Conservation (phyloP, 2,797 vertebrate genomes). For the Mycteria americana region DNA sequence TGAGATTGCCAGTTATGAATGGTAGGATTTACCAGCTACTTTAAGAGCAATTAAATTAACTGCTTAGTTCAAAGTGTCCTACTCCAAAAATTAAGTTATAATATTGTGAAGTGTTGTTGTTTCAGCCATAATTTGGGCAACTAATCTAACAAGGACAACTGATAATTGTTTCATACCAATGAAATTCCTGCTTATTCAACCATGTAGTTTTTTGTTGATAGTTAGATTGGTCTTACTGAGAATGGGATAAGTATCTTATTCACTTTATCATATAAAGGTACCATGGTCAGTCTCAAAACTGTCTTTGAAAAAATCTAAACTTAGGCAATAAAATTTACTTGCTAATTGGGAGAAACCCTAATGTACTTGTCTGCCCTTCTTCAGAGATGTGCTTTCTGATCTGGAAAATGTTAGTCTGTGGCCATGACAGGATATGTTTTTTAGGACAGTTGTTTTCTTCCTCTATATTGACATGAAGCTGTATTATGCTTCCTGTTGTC, state of each 20-base stretch:
- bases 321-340: not conserved
- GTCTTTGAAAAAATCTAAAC: not conserved
- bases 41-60: not conserved
- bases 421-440: not conserved
- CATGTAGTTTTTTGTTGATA: not conserved
- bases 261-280: not conserved
- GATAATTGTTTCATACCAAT: not conserved
- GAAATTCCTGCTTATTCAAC: not conserved
- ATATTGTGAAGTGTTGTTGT: not conserved
- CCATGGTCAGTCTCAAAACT: not conserved
- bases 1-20: not conserved
- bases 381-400: not conserved
- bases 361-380: not conserved
- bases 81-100: not conserved
- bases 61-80: not conserved
- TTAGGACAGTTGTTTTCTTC: not conserved
- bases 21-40: not conserved
- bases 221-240: not conserved
- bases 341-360: not conserved
- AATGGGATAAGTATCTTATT: not conserved
- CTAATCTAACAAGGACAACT: not conserved
- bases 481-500: not conserved
- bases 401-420: not conserved
- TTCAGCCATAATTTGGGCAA: not conserved
- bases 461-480: not conserved